Evolutionary conservation across 2,113 vertebrate species (phyloP).

Genomic region (Sorex araneus): DNA sequence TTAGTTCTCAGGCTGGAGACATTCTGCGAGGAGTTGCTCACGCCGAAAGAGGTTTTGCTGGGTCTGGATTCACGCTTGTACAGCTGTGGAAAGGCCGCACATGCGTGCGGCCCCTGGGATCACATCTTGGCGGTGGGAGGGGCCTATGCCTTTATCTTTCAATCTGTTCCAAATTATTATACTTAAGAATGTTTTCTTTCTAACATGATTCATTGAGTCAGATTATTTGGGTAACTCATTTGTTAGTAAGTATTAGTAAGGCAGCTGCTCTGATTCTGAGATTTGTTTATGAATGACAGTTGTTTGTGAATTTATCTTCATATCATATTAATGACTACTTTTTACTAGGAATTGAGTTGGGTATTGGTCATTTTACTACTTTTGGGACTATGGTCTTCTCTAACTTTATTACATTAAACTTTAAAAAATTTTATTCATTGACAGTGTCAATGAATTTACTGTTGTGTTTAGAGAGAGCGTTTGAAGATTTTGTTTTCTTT

Average conservation of each 20-base stretch:
- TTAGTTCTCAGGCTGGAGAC: no score
- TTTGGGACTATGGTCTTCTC: background rate
- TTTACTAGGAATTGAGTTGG: background rate
- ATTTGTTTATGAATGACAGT: background rate
- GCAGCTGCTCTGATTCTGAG: background rate
- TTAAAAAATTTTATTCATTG: background rate
- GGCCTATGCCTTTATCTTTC: no score
- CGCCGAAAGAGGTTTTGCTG: no score
- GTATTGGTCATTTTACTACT: background rate
- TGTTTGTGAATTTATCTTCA: background rate
- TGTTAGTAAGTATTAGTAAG: background rate
- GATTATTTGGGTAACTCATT: background rate
- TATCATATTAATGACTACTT: background rate
- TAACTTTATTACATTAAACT: background rate
- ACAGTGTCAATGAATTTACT: background rate
- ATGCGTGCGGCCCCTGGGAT: no score
- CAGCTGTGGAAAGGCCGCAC: no score
- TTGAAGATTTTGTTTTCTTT: constrained; percentile 13
- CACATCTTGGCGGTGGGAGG: no score
- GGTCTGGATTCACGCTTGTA: no score
- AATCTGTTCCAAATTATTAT: no score
- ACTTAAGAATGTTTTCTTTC: no score
- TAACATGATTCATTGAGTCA: background rate
- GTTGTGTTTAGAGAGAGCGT: background rate
- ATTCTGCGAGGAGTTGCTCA: no score